Base-by-base conservation (phyloP, 2,888 invertebrate genomes). In the Imbricaverruca yamaguchii region DNA sequence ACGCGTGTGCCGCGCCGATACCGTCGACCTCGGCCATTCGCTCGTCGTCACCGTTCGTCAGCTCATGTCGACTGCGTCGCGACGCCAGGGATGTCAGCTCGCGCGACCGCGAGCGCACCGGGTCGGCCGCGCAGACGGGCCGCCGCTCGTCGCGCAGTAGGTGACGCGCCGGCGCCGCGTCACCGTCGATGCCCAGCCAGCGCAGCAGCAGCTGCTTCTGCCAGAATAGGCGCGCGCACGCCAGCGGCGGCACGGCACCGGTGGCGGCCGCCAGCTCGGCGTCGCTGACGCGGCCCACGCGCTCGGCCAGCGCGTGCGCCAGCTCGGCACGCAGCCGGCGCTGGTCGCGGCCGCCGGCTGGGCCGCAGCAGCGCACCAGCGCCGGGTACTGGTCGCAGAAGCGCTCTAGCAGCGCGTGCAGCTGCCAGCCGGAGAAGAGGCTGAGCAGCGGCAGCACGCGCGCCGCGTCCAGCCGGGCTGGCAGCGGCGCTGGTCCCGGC, bases 91-190 rank as follows among this genome's bases (percentile, higher is more conserved):
- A 87, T 87, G 83, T 87, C 87, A 84, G 88, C 88, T 63, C 82
- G 81, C 53, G 80, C 23, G 80, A 69, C n/a, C 67, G 63, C 18
- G 57, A 56, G n/a, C n/a, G 81, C 15, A 21, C 63, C 55, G 69
- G 15, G 69, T 56, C 74, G 55, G 74, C 82, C 82, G 15, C 57
- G n/a, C 3, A 80, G 78, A 6, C 87, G 86, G 6, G 88, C 87
- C 87, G 88, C 84, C 83, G 87, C 87, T 81, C 87, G 86, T 84
- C 88, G 88, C 78, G 88, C 84, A n/a, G 87, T 88, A 88, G 88
- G 84, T 0, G 85, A 82, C n/a, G 77, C 80, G 59, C 80, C 81
- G 57, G 63, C 59, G 55, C 59, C 57, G 80, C 61, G 69, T 53
- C 80, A 11, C 25, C 63, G 21, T 55, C 61, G 65, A 83, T 55